Percentiles rank a stretch among this genome's conserved stretches.
phyloP scores from a whole-genome alignment of 2,113 vertebrate genomes.

The Upupa epops region DNA sequence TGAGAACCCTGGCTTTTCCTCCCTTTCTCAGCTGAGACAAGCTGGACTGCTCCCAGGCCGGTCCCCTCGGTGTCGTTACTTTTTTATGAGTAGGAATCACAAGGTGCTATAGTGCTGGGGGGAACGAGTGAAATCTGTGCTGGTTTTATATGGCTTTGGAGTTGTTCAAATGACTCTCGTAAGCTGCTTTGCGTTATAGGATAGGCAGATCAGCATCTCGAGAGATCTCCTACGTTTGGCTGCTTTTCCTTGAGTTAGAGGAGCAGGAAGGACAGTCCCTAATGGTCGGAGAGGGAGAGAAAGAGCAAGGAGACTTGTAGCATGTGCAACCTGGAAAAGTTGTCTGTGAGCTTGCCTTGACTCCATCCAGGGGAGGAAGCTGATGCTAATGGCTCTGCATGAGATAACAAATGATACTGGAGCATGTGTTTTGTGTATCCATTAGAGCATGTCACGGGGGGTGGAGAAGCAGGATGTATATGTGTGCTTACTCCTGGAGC shows the following conservation, averaged over 20 bases:
- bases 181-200: slow-evolving; percentile 18
- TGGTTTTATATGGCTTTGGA: not conserved
- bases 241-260: not conserved
- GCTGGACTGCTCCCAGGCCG: not conserved
- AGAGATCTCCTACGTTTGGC: not conserved
- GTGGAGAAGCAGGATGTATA: not conserved
- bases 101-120: slow-evolving; percentile 5
- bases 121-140: not conserved
- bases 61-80: not conserved
- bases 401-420: slow-evolving; percentile 2
- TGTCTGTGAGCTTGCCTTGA: slow-evolving; percentile 40
- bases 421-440: slow-evolving; percentile 24
- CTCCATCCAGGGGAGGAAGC: slow-evolving; percentile 7
- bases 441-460: not conserved
- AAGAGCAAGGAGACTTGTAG: slow-evolving; percentile 26
- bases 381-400: slow-evolving; percentile 21
- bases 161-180: not conserved
- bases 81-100: not conserved
- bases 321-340: slow-evolving; percentile 44
- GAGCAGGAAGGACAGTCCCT: slow-evolving; percentile 43
- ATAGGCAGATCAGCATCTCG: slow-evolving; percentile 7
- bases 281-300: slow-evolving; percentile 21
- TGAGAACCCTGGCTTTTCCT: not conserved
- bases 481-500: slow-evolving; percentile 31
- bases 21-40: not conserved